Percentiles rank a stretch among this genome's conserved stretches.
These are phyloP conservation scores for Anoplolepis gracilipes DNA, from an alignment of 1,140 invertebrate genomes.

Conservation along the genomic window DNA sequence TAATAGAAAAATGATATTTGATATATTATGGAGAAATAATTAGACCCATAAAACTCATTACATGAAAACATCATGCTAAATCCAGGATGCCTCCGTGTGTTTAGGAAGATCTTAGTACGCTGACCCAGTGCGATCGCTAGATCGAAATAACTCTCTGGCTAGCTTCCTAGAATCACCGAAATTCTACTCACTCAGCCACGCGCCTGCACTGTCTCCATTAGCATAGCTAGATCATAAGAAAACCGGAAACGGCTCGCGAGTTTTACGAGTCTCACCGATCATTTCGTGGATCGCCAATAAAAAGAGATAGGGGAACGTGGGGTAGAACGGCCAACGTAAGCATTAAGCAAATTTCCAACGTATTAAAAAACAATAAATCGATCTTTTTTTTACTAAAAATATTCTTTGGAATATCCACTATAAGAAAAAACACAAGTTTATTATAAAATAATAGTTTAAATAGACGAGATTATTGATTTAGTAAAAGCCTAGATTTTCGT, in stretches of 20 bases:
- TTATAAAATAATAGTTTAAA: too few relatives aligned
- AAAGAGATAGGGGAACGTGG: too few relatives aligned
- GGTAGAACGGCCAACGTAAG: too few relatives aligned
- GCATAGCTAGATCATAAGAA: conserved; percentile 16
- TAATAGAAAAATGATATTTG: not conserved
- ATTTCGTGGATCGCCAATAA: not conserved
- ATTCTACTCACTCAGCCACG: conserved; percentile 50
- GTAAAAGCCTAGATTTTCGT: too few relatives aligned
- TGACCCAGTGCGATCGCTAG: conserved; percentile 75
- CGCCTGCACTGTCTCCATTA: conserved; percentile 44
- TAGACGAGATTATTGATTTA: too few relatives aligned
- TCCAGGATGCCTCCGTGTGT: conserved; percentile 36
- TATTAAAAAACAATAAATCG: too few relatives aligned
- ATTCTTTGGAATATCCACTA: too few relatives aligned
- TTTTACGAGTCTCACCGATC: not conserved
- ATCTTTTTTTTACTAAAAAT: too few relatives aligned
- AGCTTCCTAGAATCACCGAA: conserved; percentile 66
- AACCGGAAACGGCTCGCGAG: conserved; percentile 1
- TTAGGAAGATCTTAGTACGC: conserved; percentile 79
- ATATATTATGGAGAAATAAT: not conserved
- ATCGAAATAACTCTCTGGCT: conserved; percentile 79
- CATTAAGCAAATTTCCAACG: too few relatives aligned
- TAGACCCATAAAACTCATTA: not conserved
- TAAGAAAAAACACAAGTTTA: too few relatives aligned
- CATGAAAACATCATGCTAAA: not conserved